These are phyloP conservation scores for Chymomyza caudatula DNA, from an alignment of 2,888 invertebrate species.

Conservation along the genomic window DNA sequence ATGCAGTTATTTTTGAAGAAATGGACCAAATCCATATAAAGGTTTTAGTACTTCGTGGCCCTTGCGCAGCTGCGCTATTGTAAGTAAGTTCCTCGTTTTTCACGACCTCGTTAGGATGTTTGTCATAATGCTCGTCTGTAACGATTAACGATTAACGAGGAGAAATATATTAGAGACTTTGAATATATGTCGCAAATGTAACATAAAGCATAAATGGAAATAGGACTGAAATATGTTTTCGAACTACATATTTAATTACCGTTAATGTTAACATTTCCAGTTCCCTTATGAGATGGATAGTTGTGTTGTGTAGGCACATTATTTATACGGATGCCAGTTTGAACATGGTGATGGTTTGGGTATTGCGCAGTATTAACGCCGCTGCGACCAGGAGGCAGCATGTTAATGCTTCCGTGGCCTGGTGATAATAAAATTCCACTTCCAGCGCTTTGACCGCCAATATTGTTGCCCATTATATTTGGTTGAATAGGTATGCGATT, in stretches of 20 bases:
- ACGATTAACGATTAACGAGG: slow-evolving; percentile 7
- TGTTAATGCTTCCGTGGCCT: slow-evolving; percentile 67
- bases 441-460: slow-evolving; percentile 40
- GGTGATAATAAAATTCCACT: slow-evolving; percentile 65
- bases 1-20: not conserved
- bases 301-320: slow-evolving; percentile 75
- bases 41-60: not conserved
- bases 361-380: slow-evolving; percentile 58
- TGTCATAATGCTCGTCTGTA: slow-evolving; percentile 84
- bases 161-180: not conserved
- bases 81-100: slow-evolving; percentile 95
- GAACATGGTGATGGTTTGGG: slow-evolving; percentile 66
- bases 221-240: too few species aligned
- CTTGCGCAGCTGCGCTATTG: slow-evolving; percentile 78
- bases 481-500: slow-evolving; percentile 77
- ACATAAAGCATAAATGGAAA: too few species aligned
- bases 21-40: slow-evolving; percentile 18
- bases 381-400: slow-evolving; percentile 62
- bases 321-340: slow-evolving; percentile 76
- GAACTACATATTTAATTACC: slow-evolving; percentile 54
- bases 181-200: too few species aligned
- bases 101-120: slow-evolving; percentile 93
- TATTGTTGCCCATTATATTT: slow-evolving; percentile 68
- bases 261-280: slow-evolving; percentile 52
- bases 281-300: slow-evolving; percentile 69